phyloP scores from a whole-genome alignment of 1,140 invertebrate genomes.

The Rhyzopertha dominica region DNA sequence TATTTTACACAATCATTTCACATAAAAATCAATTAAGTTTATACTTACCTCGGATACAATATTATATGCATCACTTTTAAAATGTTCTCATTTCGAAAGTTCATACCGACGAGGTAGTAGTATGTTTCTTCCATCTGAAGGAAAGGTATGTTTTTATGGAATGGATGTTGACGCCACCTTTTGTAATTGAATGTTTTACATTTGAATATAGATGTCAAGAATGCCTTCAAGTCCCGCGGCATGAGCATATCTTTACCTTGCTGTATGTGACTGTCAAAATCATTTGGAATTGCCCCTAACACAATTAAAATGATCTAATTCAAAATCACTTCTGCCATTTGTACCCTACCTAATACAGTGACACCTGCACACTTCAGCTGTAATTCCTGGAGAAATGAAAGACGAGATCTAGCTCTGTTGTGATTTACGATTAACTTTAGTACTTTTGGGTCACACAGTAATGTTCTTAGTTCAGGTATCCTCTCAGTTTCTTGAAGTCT shows the following conservation, averaged over 20 bases:
- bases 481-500: conserved; percentile 47
- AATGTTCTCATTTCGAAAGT: conserved; percentile 50
- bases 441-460: conserved; percentile 49
- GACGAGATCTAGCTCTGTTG: conserved; percentile 45
- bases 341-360: conserved; percentile 46
- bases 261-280: conserved; percentile 45
- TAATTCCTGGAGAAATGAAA: conserved; percentile 46
- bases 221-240: too few species aligned
- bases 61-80: conserved; percentile 51
- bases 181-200: too few species aligned
- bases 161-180: conserved; percentile 53
- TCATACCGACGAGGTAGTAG: conserved; percentile 43
- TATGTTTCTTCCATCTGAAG: conserved; percentile 48
- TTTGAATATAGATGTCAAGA: too few species aligned
- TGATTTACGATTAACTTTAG: conserved; percentile 50
- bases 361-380: conserved; percentile 49
- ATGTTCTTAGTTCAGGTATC: conserved; percentile 48
- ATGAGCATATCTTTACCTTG: conserved; percentile 42
- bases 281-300: too few species aligned
- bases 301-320: too few species aligned
- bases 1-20: neutral
- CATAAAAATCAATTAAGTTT: conserved; percentile 22
- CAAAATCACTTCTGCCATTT: too few species aligned
- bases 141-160: conserved; percentile 51
- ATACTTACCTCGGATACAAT: conserved; percentile 54